Base-by-base conservation (phyloP, 1,140 invertebrate genomes). In the Pseudomyrmex gracilis region DNA sequence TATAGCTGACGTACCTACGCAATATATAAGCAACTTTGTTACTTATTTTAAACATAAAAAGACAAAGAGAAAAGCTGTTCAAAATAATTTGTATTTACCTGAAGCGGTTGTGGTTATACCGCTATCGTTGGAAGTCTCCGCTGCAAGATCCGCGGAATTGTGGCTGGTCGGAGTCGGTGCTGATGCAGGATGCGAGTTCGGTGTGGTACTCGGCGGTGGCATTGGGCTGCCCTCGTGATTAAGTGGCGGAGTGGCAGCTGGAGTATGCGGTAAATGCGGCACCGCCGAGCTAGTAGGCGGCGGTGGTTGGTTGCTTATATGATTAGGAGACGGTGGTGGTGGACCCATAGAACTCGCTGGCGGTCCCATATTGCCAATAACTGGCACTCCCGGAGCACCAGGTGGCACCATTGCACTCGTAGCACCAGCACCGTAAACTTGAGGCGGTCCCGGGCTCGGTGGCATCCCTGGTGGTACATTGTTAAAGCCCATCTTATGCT, bases 121-220 rank as follows among this genome's bases (percentile, higher is more conserved):
- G 85, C 95, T 95, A 85, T 96, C 95, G 90, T 95, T 95, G 61
- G 95, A 94, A 58, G 95, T 94, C 60, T 95, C 94, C n/a, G 92
- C 92, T n/a, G 92, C 88, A 77, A 93, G 91, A 89, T 92, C 93
- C 82, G 89, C 93, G 82, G 90, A 90, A 88, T 91, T 91, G 71
- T 92, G 91, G 66, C 88, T 93, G 78, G 90, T 93, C 63, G 90
- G 91, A 63, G 90, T 92, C 58, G 91, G 90, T 43, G 89, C 83
- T 58, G 93, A 91, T 20, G 90, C 80, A 15, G 93, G 92, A 90
- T 96, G 95, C 20, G 95, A 95, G 91, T 95, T 95, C 58, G 95
- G 95, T 80, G 95, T 95, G 5, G 95, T 95, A 87, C 95, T 95
- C 3, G 95, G 95, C 49, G 95, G 95, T 58, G 95, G 95, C 95